Conservation (phyloP, 1,140 invertebrate genomes). For the Drosophila watanabei region DNA sequence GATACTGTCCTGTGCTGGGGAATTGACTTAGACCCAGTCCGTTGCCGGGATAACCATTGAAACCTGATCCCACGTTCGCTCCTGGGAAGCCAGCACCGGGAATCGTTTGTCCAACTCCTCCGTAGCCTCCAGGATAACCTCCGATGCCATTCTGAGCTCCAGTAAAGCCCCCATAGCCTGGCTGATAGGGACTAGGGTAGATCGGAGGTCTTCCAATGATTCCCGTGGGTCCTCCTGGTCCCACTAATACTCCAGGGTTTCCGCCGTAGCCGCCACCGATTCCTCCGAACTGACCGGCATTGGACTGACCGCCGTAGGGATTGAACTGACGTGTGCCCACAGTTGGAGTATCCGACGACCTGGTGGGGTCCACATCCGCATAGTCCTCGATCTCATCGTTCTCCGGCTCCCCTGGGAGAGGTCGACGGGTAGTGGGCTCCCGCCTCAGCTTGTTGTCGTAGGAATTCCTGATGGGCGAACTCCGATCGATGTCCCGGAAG, state of each 20-base stretch:
- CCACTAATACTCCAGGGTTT: constrained; percentile 86
- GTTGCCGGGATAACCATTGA: constrained; percentile 28
- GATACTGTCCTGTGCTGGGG: constrained; percentile 63
- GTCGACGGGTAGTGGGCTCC: constrained; percentile 72
- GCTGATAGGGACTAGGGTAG: constrained; percentile 61
- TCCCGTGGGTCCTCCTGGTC: constrained; percentile 87
- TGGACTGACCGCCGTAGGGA: constrained; percentile 61
- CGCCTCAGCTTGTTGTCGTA: constrained; percentile 59
- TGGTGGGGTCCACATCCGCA: constrained; percentile 56
- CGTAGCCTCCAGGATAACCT: constrained; percentile 56
- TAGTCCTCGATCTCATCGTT: constrained; percentile 84
- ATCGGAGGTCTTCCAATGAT: constrained; percentile 84
- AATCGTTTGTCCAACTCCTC: constrained; percentile 27
- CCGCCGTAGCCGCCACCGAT: constrained; percentile 51
- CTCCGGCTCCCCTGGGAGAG: constrained; percentile 69
- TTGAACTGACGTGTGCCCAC: constrained; percentile 73
- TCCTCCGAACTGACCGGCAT: constrained; percentile 60
- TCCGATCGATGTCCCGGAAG: constrained; percentile 58
- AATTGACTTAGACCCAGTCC: constrained; percentile 62
- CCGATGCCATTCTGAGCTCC: constrained; percentile 57
- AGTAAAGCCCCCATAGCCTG: constrained; percentile 50
- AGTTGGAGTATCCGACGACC: constrained; percentile 35
- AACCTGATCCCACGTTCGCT: constrained; percentile 8
- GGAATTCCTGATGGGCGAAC: constrained; percentile 45
- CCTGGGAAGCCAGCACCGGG: constrained; percentile 45